These are phyloP conservation scores for Pseudomyrmex pallidus DNA, from an alignment of 1,140 invertebrate species.

Conservation along the genomic window DNA sequence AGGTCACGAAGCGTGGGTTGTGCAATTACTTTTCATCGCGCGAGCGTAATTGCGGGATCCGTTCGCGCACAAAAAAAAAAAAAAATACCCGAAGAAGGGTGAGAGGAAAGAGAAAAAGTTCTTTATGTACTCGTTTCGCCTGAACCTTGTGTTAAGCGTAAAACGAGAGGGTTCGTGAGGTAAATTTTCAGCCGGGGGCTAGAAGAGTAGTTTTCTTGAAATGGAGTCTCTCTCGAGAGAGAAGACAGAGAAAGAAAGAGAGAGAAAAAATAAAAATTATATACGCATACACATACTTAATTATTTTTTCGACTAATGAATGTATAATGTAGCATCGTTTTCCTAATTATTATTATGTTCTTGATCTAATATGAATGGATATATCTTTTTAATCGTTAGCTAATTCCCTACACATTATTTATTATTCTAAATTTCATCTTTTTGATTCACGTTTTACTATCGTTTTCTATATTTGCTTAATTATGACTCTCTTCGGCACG, in stretches of 20 bases:
- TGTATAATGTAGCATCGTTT: no score
- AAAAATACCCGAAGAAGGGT: not conserved
- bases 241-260: not conserved
- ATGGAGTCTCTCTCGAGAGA: not conserved
- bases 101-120: conserved; percentile 1
- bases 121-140: conserved; percentile 12
- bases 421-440: not conserved
- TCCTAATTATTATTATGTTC: no score
- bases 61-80: not conserved
- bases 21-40: conserved; percentile 71
- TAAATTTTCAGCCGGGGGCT: conserved; percentile 38
- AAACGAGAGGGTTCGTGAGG: conserved; percentile 40
- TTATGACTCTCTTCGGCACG: not conserved
- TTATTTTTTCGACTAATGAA: no score
- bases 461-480: not conserved
- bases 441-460: not conserved
- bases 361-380: no score
- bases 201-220: not conserved
- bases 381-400: no score
- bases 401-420: no score
- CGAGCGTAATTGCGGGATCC: conserved; percentile 63
- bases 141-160: conserved; percentile 22
- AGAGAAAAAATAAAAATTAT: not conserved
- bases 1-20: conserved; percentile 70
- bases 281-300: no score